Percentiles rank a stretch among this genome's conserved stretches.
These are phyloP conservation scores for Toxotes chatareus DNA, from an alignment of 2,113 vertebrate species.

Conservation along the genomic window DNA sequence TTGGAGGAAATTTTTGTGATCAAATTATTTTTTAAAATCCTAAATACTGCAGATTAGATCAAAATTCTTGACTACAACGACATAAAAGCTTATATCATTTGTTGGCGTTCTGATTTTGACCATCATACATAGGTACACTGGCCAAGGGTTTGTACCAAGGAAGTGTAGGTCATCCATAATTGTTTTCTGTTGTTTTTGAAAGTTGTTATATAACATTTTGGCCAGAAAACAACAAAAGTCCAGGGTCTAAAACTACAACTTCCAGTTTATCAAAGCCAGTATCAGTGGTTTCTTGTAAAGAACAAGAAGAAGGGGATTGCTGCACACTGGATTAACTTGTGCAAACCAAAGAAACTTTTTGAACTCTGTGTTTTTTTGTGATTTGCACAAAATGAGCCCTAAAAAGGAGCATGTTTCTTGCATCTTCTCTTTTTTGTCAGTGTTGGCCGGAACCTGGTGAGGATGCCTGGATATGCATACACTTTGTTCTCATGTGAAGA, in stretches of 20 bases:
- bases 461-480: conserved; percentile 37
- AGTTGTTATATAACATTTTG: neutral
- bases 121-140: neutral
- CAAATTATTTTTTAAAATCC: neutral
- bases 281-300: conserved; percentile 18
- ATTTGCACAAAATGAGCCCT: conserved; percentile 70
- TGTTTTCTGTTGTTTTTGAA: neutral
- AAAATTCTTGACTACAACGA: neutral
- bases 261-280: conserved; percentile 22
- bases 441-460: conserved; percentile 27
- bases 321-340: conserved; percentile 64
- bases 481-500: conserved; percentile 22
- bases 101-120: neutral
- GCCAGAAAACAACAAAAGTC: conserved; percentile 15
- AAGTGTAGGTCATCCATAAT: neutral
- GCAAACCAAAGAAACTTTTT: conserved; percentile 77
- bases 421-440: conserved; percentile 29
- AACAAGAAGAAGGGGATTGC: conserved; percentile 24
- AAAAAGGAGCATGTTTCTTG: conserved; percentile 28
- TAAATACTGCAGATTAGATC: neutral
- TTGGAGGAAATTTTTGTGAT: neutral
- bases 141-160: conserved; percentile 4
- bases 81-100: neutral
- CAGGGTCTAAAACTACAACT: conserved; percentile 19
- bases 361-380: conserved; percentile 50